Evolutionary conservation across 1,140 invertebrate species (phyloP), one percentile per base, ranked within the genome.

Genomic region (Cyrtorhinus lividipennis): DNA sequence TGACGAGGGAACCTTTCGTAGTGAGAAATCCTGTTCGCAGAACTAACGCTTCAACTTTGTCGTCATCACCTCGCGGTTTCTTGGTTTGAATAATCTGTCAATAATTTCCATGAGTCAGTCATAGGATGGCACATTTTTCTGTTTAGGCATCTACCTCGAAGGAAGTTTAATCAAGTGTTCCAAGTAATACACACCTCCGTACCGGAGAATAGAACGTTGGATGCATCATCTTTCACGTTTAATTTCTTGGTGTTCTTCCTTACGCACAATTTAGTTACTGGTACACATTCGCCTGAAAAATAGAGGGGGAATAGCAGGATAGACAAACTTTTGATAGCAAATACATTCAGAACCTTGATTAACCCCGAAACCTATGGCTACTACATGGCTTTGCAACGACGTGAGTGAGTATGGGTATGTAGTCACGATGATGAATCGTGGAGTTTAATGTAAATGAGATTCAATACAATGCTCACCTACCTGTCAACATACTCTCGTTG

Each of bases 401-500:
- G n/a, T n/a, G n/a, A n/a, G n/a, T n/a, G n/a, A n/a, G n/a, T n/a
- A n/a, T n/a, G n/a, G n/a, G n/a, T n/a, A n/a, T n/a, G n/a, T n/a
- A n/a, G n/a, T n/a, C n/a, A n/a, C n/a, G n/a, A n/a, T n/a, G n/a
- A n/a, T n/a, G n/a, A n/a, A n/a, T n/a, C n/a, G n/a, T n/a, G n/a
- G n/a, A n/a, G n/a, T n/a, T n/a, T n/a, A n/a, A n/a, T n/a, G n/a
- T n/a, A n/a, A n/a, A n/a, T n/a, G n/a, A n/a, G n/a, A n/a, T n/a
- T n/a, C n/a, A n/a, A n/a, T n/a, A n/a, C n/a, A n/a, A n/a, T 59
- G 1, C 18, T n/a, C 24, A 66, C 62, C 81, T 72, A 92, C 90
- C 91, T 59, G 94, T 98, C 12, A 98, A 79, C 90, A 96, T 95
- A 67, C 90, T 92, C 77, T 98, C 95, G 73, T 98, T 95, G 13